Percentiles rank a stretch among this genome's conserved stretches.
phyloP scores from a whole-genome alignment of 2,113 vertebrate species.

The Hemiscyllium ocellatum region DNA sequence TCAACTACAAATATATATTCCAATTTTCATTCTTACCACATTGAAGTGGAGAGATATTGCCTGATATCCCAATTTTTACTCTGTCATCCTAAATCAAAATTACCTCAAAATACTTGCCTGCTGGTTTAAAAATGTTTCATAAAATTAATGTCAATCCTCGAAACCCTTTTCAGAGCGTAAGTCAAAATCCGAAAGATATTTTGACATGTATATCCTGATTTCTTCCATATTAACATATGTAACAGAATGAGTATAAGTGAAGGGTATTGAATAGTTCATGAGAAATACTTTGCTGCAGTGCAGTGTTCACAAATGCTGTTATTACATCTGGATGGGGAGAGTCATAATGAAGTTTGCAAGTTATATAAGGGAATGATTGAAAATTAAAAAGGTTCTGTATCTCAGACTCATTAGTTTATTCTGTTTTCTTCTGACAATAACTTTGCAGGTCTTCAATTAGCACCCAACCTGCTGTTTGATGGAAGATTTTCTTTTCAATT shows the following conservation, averaged over 20 bases:
- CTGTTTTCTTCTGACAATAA: neutral
- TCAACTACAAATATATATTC: neutral
- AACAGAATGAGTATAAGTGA: neutral
- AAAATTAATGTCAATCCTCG: neutral
- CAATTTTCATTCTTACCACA: neutral
- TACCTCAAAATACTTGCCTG: neutral
- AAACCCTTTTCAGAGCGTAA: neutral
- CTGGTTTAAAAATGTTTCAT: neutral
- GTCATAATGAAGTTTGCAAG: neutral
- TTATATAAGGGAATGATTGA: neutral
- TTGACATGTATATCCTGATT: neutral
- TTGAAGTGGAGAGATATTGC: neutral
- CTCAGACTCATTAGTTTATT: neutral
- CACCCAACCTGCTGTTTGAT: conserved; percentile 47
- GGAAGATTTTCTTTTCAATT: conserved; percentile 54
- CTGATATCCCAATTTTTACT: neutral
- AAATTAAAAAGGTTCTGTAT: neutral
- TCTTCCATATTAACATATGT: neutral
- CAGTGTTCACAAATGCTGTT: neutral
- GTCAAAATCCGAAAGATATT: neutral
- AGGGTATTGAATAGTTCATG: neutral
- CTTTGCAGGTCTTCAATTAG: neutral
- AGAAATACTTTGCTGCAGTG: neutral
- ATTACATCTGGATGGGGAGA: neutral
- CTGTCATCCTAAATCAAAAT: neutral